Evolutionary conservation across 2,888 invertebrate species (phyloP), one percentile per base, ranked within the genome.

Genomic region (Orthosia cruda): DNA sequence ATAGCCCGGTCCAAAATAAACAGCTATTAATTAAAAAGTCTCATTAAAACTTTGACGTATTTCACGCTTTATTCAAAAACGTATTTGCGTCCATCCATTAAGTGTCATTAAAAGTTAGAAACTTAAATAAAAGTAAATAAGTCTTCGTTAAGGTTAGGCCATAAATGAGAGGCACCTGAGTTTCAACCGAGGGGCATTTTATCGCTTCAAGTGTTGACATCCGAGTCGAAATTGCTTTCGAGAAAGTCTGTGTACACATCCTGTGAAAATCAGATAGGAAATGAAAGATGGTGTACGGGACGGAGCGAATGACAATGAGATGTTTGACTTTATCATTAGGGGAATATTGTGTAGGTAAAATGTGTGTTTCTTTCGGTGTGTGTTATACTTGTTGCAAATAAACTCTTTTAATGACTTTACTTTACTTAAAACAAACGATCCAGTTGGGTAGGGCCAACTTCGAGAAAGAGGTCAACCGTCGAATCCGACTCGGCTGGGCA

Each of bases 161-260:
- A 26, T 26, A 26, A 26, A 2, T 26, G 26, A 3, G 26, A 26
- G 26, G 26, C 26, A 26, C 26, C 26, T 78, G 74, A 73, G 49
- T 74, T 72, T 62, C 62, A 63, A 80, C 80, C 54, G 52, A 80
- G 55, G 71, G 69, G 70, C 69, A 74, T 79, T 82, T 82, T 82
- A 79, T 74, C 73, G 71, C 62, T 75, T 71, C 74, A 80, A 82
- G 71, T 80, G 81, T 80, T 81, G 80, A 70, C 77, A 81, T 85
- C 74, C 68, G 77, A 62, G 65, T 77, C 54, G 74, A 84, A 83
- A 81, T 82, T 83, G 78, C 81, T 78, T 77, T 84, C 71, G 74
- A 83, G 79, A 77, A 77, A 80, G 81, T 80, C 77, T 71, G 77
- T 79, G 76, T 81, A 81, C 83, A 85, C 80, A 88, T 85, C 85